Percentiles rank a stretch among this genome's conserved stretches.
These are phyloP conservation scores for Salticus scenicus DNA, from an alignment of 2,888 invertebrate genomes.

Conservation along the genomic window DNA sequence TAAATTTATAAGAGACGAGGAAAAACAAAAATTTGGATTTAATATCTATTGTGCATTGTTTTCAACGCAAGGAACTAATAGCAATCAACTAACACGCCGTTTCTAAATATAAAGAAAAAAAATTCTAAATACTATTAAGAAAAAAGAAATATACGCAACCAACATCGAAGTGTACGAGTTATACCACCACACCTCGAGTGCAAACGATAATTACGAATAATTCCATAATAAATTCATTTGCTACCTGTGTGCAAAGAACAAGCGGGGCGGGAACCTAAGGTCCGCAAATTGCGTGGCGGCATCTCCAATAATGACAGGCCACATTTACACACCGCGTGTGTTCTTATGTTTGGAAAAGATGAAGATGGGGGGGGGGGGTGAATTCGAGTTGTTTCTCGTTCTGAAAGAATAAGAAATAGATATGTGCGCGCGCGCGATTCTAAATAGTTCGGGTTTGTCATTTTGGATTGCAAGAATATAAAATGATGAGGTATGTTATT, in stretches of 20 bases:
- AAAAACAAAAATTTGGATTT: neutral
- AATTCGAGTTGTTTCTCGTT: neutral
- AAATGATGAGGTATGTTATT: neutral
- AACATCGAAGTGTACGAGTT: neutral
- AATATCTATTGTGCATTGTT: slow-evolving; percentile 21
- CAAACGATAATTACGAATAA: slow-evolving; percentile 67
- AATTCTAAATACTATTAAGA: slow-evolving; percentile 38
- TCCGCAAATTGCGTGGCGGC: slow-evolving; percentile 62
- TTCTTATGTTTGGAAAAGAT: slow-evolving; percentile 21
- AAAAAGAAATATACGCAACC: neutral
- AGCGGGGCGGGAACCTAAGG: slow-evolving; percentile 52
- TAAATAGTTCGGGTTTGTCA: slow-evolving; percentile 55
- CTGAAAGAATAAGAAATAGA: slow-evolving; percentile 46
- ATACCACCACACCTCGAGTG: slow-evolving; percentile 46
- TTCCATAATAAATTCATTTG: slow-evolving; percentile 69
- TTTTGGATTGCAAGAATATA: slow-evolving; percentile 17
- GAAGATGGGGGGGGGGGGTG: slow-evolving; percentile 9
- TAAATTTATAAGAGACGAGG: neutral
- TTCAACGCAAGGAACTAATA: neutral
- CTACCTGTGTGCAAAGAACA: slow-evolving; percentile 49
- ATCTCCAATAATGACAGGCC: slow-evolving; percentile 53
- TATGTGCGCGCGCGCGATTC: slow-evolving; percentile 42
- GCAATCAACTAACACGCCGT: slow-evolving; percentile 37
- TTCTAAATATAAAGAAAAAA: slow-evolving; percentile 29
- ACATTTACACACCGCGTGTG: slow-evolving; percentile 64